Conservation (phyloP, 2,888 invertebrate genomes). For the Pollenia labialis region DNA sequence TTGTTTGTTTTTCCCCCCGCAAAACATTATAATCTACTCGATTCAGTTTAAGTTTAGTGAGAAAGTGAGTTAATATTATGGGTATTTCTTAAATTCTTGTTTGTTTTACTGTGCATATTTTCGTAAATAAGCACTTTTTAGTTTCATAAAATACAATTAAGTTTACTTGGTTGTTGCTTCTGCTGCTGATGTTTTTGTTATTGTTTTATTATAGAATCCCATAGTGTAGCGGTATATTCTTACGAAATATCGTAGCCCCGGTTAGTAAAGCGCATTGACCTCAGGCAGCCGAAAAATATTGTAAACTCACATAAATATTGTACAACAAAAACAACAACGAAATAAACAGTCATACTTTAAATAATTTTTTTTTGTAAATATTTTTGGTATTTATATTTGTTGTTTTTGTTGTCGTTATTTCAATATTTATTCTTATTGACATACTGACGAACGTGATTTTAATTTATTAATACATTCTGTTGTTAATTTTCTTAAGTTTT, state of each 20-base stretch:
- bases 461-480: slow-evolving; percentile 42
- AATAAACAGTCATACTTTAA: slow-evolving; percentile 67
- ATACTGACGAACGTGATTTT: slow-evolving; percentile 68
- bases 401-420: slow-evolving; percentile 27
- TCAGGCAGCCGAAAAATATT: slow-evolving; percentile 65
- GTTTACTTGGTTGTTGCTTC: slow-evolving; percentile 37
- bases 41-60: slow-evolving; percentile 1
- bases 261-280: slow-evolving; percentile 74
- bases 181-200: slow-evolving; percentile 27
- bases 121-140: slow-evolving; percentile 69
- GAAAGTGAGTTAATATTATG: slow-evolving; percentile 49
- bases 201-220: slow-evolving; percentile 62
- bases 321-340: slow-evolving; percentile 34
- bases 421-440: slow-evolving; percentile 67
- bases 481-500: slow-evolving; percentile 29
- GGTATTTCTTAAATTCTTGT: slow-evolving; percentile 38
- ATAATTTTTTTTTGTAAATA: slow-evolving; percentile 33
- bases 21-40: not conserved
- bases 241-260: slow-evolving; percentile 70
- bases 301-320: not conserved
- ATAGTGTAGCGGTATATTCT: slow-evolving; percentile 71
- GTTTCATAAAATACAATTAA: slow-evolving; percentile 67
- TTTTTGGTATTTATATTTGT: slow-evolving; percentile 13
- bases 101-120: slow-evolving; percentile 50
- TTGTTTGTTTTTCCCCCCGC: slow-evolving; percentile 5